A percentile compares a stretch with the other conserved stretches of the same genome.
phyloP scores from a whole-genome alignment of 2,888 invertebrate species.

The Tetrapedia diversipes region DNA sequence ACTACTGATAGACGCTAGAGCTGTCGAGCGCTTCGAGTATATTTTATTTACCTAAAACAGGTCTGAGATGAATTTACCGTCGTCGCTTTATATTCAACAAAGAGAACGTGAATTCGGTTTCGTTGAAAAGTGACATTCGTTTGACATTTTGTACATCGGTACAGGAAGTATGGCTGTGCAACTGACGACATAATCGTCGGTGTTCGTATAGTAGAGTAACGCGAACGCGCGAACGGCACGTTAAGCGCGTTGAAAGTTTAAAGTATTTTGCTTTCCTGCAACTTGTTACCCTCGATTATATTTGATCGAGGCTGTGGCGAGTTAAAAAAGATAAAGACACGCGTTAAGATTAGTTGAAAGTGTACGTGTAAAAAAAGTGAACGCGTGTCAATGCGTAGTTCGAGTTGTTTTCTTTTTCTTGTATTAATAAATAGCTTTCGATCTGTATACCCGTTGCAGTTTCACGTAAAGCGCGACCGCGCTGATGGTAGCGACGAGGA shows the following conservation, averaged over 20 bases:
- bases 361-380: neutral
- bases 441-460: slow-evolving; percentile 78
- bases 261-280: neutral
- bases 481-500: slow-evolving; percentile 85
- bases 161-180: slow-evolving; percentile 55
- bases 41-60: neutral
- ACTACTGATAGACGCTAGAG: no score
- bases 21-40: neutral
- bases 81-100: neutral
- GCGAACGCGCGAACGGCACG: neutral
- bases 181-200: neutral
- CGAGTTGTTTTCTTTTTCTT: no score
- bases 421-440: slow-evolving; percentile 66
- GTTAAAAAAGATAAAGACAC: neutral
- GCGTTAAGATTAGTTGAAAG: neutral
- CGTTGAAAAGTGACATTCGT: neutral
- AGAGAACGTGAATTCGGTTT: neutral
- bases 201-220: neutral
- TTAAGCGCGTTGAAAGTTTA: neutral
- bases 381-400: no score
- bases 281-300: neutral
- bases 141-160: slow-evolving; percentile 30
- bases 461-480: slow-evolving; percentile 84
- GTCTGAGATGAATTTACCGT: neutral
- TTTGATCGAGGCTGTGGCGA: neutral